These are phyloP conservation scores for Ancistrus triradiatus DNA, from an alignment of 2,113 vertebrate genomes.

Conservation along the genomic window DNA sequence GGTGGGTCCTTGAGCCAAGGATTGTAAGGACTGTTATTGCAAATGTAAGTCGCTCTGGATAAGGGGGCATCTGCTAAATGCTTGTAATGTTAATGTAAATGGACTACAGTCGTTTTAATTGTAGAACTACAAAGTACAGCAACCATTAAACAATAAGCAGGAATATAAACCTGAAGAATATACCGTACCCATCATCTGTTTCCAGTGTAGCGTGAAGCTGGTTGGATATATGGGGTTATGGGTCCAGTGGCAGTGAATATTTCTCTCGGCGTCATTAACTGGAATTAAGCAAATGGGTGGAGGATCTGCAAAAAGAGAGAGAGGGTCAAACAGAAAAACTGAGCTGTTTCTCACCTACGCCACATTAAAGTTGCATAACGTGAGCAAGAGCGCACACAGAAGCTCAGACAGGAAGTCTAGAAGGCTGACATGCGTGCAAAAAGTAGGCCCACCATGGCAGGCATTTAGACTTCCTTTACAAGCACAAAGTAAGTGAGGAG, in stretches of 20 bases:
- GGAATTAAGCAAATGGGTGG: conserved; percentile 43
- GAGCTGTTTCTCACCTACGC: background rate
- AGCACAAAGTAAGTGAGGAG: no score
- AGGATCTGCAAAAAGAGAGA: conserved; percentile 34
- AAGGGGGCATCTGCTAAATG: no score
- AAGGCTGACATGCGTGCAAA: background rate
- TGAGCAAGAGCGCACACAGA: background rate
- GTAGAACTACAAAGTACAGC: no score
- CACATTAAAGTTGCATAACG: background rate
- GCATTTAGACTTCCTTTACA: no score
- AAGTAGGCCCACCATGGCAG: background rate
- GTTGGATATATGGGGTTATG: conserved; percentile 11
- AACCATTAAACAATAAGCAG: no score
- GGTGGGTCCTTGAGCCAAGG: no score
- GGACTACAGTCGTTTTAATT: no score
- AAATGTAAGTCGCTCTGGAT: no score
- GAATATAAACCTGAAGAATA: no score
- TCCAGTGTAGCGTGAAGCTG: conserved; percentile 60
- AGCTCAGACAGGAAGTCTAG: conserved; percentile 19
- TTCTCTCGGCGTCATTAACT: conserved; percentile 25
- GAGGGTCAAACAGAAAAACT: background rate
- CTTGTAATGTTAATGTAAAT: no score
- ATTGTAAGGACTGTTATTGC: no score
- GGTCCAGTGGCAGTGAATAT: conserved; percentile 58
- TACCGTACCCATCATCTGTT: background rate